These are phyloP conservation scores for Lagopus muta DNA, from an alignment of 2,113 vertebrate species.

Conservation along the genomic window DNA sequence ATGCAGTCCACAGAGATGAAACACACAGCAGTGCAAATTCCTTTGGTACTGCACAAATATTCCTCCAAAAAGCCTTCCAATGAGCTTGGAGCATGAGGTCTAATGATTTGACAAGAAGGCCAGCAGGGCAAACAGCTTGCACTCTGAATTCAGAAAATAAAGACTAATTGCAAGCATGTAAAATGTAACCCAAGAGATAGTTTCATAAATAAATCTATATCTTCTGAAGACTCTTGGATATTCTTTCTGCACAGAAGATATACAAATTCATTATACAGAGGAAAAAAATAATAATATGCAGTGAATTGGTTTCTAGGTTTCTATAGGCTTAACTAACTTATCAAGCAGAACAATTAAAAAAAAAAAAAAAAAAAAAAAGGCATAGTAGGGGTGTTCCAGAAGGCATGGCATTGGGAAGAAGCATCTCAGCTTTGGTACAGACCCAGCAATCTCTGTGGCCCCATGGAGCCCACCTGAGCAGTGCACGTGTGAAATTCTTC, in stretches of 20 bases:
- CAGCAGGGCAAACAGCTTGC: not conserved
- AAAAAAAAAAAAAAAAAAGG: not conserved
- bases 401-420: not conserved
- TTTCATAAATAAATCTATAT: not conserved
- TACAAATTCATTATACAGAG: not conserved
- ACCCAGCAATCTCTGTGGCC: not conserved
- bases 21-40: not conserved
- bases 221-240: not conserved
- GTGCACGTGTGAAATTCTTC: not conserved
- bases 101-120: not conserved
- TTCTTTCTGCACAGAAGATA: not conserved
- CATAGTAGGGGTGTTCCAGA: not conserved
- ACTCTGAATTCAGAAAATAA: not conserved
- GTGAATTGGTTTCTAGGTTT: not conserved
- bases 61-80: not conserved
- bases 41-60: not conserved
- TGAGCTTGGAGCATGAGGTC: not conserved
- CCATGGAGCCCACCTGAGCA: not conserved
- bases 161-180: not conserved
- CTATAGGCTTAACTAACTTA: not conserved
- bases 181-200: not conserved
- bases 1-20: not conserved
- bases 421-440: not conserved
- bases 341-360: not conserved
- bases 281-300: not conserved